Percentiles rank a stretch among this genome's conserved stretches.
phyloP scores from a whole-genome alignment of 2,113 vertebrate genomes.

The Coptodon rendalli region DNA sequence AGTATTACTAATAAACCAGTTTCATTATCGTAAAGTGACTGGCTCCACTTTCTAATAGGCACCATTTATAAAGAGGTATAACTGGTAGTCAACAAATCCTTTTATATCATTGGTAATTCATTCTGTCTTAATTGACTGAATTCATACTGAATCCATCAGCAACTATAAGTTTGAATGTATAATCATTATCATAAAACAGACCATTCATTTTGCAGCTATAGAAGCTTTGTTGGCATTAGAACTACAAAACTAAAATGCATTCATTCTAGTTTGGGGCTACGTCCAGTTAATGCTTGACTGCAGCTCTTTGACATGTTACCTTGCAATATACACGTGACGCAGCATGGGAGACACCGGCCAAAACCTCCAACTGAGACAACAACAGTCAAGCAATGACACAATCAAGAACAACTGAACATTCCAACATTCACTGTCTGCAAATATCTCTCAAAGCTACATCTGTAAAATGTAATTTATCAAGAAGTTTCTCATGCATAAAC shows the following conservation, averaged over 20 bases:
- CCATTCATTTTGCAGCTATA: background rate
- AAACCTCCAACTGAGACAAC: background rate
- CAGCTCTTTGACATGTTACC: background rate
- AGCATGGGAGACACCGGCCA: background rate
- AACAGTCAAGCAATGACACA: background rate
- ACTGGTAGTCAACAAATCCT: background rate
- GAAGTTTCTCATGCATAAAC: background rate
- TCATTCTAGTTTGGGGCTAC: background rate
- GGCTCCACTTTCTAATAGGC: background rate
- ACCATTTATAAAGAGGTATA: background rate
- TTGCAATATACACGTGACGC: background rate
- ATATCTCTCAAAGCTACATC: background rate
- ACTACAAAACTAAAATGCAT: background rate
- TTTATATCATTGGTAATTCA: background rate
- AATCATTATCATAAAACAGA: background rate
- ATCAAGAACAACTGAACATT: background rate
- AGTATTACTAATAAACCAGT: background rate
- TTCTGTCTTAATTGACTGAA: background rate
- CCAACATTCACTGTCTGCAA: background rate
- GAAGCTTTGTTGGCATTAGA: background rate
- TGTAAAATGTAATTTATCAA: background rate
- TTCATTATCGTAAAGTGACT: background rate
- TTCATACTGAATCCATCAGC: background rate
- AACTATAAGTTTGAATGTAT: background rate
- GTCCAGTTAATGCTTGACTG: background rate